Percentiles rank a stretch among this genome's conserved stretches.
These are phyloP conservation scores for Apolygus lucorum DNA, from an alignment of 1,140 invertebrate species.

Conservation along the genomic window DNA sequence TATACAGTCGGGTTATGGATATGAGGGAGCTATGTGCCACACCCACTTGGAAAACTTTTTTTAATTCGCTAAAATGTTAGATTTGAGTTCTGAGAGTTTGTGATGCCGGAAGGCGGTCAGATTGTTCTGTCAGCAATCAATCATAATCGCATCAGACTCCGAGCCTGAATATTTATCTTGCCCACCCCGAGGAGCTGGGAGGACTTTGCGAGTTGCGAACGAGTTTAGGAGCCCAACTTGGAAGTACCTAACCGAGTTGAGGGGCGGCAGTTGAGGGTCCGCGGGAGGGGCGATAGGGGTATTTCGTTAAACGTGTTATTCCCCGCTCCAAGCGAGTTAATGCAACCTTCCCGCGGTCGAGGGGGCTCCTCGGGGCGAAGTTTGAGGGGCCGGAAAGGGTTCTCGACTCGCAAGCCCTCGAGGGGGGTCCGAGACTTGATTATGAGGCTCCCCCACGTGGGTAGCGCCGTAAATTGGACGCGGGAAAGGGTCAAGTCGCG, in stretches of 20 bases:
- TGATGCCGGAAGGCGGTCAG: too few species aligned
- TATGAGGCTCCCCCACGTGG: too few species aligned
- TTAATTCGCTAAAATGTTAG: too few species aligned
- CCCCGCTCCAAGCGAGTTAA: slow-evolving; percentile 1
- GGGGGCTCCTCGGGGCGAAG: neutral
- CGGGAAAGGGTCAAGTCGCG: too few species aligned
- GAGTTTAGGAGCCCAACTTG: neutral
- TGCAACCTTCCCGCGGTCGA: slow-evolving; percentile 8
- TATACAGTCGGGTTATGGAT: too few species aligned
- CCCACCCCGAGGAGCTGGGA: neutral
- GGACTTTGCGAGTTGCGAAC: neutral
- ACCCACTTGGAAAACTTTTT: too few species aligned
- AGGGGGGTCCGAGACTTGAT: neutral
- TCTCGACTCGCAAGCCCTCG: neutral
- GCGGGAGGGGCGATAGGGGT: neutral
- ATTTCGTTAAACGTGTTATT: slow-evolving; percentile 15
- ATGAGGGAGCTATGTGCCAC: too few species aligned
- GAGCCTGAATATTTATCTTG: neutral
- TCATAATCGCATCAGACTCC: neutral
- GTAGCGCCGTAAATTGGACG: too few species aligned
- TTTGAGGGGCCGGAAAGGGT: too few species aligned
- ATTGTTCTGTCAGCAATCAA: too few species aligned
- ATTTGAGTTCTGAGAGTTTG: too few species aligned
- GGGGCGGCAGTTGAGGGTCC: neutral
- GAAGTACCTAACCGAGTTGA: slow-evolving; percentile 7